Percentiles rank a stretch among this genome's conserved stretches.
Conservation (phyloP, 2,113 vertebrate genomes). For the Scopus umbretta region DNA sequence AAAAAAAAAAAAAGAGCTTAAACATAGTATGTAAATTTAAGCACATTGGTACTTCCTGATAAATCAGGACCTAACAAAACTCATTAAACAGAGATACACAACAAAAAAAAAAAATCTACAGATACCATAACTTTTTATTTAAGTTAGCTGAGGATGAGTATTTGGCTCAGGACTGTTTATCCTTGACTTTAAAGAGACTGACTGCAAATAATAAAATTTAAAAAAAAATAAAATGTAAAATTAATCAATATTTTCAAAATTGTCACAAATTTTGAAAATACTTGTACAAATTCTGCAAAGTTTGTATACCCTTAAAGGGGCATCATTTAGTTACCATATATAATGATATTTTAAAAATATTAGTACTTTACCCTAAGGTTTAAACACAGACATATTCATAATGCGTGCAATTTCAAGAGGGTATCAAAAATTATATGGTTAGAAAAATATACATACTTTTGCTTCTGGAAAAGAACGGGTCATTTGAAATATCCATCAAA, state of each 20-base stretch:
- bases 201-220: conserved; percentile 29
- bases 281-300: conserved; percentile 1
- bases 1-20: background rate
- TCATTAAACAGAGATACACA: background rate
- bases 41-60: background rate
- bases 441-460: conserved; percentile 54
- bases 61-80: background rate
- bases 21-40: background rate
- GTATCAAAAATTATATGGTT: conserved; percentile 28
- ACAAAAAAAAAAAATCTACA: background rate
- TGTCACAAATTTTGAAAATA: conserved; percentile 5
- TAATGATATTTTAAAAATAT: background rate
- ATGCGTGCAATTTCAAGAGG: background rate
- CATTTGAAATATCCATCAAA: background rate
- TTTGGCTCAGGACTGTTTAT: conserved; percentile 16
- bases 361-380: background rate
- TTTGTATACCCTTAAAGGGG: background rate
- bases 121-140: conserved; percentile 33
- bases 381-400: background rate
- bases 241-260: background rate
- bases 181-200: conserved; percentile 15
- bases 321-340: background rate
- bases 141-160: background rate
- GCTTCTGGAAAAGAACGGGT: background rate
- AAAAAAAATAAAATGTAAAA: conserved; percentile 24